Evolutionary conservation across 92 coral and sea anemone genomes (phyloP), one percentile per base, ranked within the genome.

Genomic region (Siderastrea siderea): DNA sequence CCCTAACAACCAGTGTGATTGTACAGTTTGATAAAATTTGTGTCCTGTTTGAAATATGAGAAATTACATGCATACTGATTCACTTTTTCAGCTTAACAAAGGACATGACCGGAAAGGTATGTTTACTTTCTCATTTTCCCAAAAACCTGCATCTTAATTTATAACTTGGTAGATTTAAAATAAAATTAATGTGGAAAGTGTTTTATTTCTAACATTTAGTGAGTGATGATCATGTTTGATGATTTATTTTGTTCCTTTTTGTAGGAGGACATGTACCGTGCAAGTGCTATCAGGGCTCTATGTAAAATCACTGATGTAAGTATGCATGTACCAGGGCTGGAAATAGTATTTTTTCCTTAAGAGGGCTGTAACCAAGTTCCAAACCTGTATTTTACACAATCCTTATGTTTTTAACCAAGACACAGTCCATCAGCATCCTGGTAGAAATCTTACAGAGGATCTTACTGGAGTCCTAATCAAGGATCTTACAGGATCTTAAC

Each of bases 221-320:
- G 38, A 26, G 38, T 26, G 38, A 71, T 58, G 17, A 61, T 16
- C 53, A 61, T 57, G 14, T 9, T 53, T 16, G 12, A 14, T 71
- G 5, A 69, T 71, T 1, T 73, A 5, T 73, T 43, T 5, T 85
- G 47, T 53, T 47, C 47, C 61, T 17, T 49, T 49, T 15, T 59
- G 13, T 47, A 93, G 92, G 99, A 98, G 87, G 99, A 98, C 66
- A 92, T 96, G 95, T 98, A 96, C 72, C 95, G 99, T 70, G 98
- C 98, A 38, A 98, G 98, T 91, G 99, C 99, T 19, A 98, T 98
- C 84, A 83, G 99, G 14, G 99, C 99, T 62, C 89, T 98, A 52
- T 98, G 99, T 79, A 95, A 93, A 91, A 98, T 98, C 79, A 98
- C 99, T 19, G 99, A 98, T 83, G 98, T 95, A 86, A 93, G 98